phyloP scores from a whole-genome alignment of 2,113 vertebrate genomes.

The Pongo abelii region DNA sequence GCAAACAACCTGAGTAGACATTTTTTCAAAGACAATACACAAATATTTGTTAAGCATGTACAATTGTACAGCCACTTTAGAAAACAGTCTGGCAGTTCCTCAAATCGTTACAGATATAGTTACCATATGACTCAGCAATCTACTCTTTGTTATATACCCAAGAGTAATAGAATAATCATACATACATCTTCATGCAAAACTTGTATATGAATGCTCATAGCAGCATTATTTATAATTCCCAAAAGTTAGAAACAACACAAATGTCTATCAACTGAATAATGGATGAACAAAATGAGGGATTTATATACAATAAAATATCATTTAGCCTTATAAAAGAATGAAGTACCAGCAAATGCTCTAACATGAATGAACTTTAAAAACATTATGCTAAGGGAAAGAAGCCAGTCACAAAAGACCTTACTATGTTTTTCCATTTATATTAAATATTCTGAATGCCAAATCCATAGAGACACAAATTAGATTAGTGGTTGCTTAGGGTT shows the following conservation, averaged over 20 bases:
- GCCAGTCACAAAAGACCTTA: not conserved
- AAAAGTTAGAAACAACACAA: too few relatives aligned
- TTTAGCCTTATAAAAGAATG: too few relatives aligned
- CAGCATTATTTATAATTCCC: too few relatives aligned
- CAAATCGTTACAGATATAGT: not conserved
- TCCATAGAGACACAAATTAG: too few relatives aligned
- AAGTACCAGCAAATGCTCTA: too few relatives aligned
- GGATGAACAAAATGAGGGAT: too few relatives aligned
- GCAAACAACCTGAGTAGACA: not conserved
- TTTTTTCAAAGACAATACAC: too few relatives aligned
- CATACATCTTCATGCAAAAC: not conserved
- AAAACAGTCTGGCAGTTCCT: not conserved
- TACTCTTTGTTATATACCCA: not conserved
- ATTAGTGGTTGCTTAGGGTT: not conserved
- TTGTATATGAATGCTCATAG: not conserved
- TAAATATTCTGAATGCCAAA: not conserved
- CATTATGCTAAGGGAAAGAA: not conserved
- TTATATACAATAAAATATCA: too few relatives aligned
- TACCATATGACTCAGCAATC: not conserved
- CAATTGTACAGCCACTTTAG: not conserved
- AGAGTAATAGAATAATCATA: not conserved
- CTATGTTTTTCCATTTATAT: not conserved
- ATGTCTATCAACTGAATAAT: too few relatives aligned
- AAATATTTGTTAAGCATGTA: too few relatives aligned
- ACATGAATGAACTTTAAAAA: not conserved